These are phyloP conservation scores for Diglossa cyanea DNA, from an alignment of 2,797 vertebrate species.

Conservation along the genomic window DNA sequence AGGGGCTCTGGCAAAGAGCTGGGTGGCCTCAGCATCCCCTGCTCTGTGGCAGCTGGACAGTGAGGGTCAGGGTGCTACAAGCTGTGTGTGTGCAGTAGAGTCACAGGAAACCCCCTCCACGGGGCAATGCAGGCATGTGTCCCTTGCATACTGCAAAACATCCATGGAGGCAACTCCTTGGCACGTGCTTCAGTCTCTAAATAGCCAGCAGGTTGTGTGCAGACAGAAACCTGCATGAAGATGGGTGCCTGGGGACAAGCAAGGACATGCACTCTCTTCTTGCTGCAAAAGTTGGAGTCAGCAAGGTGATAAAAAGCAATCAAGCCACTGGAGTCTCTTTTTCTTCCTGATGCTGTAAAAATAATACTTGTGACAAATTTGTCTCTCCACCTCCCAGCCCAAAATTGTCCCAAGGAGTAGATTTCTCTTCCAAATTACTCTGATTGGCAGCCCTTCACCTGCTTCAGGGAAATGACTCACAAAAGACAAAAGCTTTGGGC, in stretches of 20 bases:
- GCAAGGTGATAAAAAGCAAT: background rate
- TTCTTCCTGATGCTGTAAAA: background rate
- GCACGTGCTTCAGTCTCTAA: background rate
- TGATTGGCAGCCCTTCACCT: background rate
- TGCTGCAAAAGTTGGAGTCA: background rate
- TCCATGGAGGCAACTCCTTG: too few species aligned
- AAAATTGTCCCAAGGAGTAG: background rate
- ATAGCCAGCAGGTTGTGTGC: background rate
- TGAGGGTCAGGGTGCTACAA: fast-evolving
- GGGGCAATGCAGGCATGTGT: fast-evolving
- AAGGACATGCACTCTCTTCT: background rate
- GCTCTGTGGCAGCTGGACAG: fast-evolving
- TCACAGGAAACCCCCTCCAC: fast-evolving
- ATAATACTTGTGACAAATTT: background rate
- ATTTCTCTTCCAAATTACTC: background rate
- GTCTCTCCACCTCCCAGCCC: background rate
- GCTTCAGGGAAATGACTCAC: background rate
- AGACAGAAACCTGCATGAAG: background rate
- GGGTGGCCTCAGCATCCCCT: background rate
- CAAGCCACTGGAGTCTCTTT: background rate
- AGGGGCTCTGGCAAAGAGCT: background rate
- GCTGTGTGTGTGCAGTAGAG: fast-evolving
- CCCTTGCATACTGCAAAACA: background rate
- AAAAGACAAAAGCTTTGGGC: background rate
- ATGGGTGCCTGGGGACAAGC: background rate